A percentile compares a stretch with the other conserved stretches of the same genome.
Conservation (phyloP, 2,888 invertebrate genomes). For the Acrocera orbiculus region DNA sequence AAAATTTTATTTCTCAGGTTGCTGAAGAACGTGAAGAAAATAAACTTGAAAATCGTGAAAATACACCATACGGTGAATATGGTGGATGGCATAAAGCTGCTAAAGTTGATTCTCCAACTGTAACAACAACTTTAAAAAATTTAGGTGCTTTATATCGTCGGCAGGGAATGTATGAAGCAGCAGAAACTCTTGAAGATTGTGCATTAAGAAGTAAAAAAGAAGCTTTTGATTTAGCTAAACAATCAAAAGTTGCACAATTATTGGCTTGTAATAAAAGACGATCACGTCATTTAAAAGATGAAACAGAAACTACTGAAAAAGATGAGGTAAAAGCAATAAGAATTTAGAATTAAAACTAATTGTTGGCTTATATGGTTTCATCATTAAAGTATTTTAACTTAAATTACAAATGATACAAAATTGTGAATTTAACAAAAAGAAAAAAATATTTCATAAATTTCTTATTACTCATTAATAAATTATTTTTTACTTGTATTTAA, state of each 20-base stretch:
- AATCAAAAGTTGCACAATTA: constrained; percentile 65
- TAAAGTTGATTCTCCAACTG: constrained; percentile 93
- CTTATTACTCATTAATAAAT: too few relatives aligned
- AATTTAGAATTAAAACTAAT: too few relatives aligned
- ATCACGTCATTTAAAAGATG: constrained; percentile 35
- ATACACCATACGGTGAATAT: constrained; percentile 71
- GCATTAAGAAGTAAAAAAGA: constrained; percentile 91
- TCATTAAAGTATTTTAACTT: too few relatives aligned
- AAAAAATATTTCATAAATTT: too few relatives aligned
- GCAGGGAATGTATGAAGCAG: constrained; percentile 98
- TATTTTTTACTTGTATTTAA: too few relatives aligned
- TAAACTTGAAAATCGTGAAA: constrained; percentile 74
- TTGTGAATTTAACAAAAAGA: too few relatives aligned
- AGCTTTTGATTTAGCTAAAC: constrained; percentile 86
- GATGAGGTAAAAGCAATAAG: constrained; percentile 30
- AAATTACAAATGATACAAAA: too few relatives aligned
- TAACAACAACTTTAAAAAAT: constrained; percentile 96
- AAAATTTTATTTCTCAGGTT: constrained; percentile 71
- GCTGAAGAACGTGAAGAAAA: constrained; percentile 98
- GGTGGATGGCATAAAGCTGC: constrained; percentile 98
- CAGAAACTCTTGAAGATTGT: constrained; percentile 97
- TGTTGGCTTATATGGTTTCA: too few relatives aligned
- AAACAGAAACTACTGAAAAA: constrained; percentile 20
- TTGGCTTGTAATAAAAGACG: constrained; percentile 38
- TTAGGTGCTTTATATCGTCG: constrained; percentile 93